Evolutionary conservation across 2,113 vertebrate species (phyloP), one percentile per base, ranked within the genome.

Genomic region (Coptodon bakossiorum): DNA sequence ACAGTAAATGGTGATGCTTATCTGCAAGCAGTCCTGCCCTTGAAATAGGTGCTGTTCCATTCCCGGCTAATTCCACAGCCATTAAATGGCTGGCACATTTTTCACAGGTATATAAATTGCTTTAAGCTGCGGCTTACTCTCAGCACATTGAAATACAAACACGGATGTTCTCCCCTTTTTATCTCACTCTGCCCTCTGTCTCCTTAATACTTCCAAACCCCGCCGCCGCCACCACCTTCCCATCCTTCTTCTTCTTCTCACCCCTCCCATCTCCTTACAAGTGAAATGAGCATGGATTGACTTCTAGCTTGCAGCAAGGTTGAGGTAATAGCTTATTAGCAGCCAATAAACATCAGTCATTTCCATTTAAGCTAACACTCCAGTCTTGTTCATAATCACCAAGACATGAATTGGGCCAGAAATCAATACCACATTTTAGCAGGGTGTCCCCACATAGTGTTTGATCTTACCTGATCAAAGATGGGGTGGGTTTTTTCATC

Each of bases 1-100:
- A 95, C 95, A 95, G 95, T 95, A 95, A 96, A 95, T 94, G 91
- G 89, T 88, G 95, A 96, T 96, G 91, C 89, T 94, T 95, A 96
- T 95, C 95, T 93, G 91, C 68, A 93, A 93, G 94, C 93, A 91
- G 90, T 27, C 61, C 94, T 96, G 95, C 94, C 95, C 95, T 96
- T 95, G 94, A 95, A 96, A 95, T 92, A 91, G 95, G 91, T 95
- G 92, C 91, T 76, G 85, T 93, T 95, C 93, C 90, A 92, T 95
- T 92, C 87, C 93, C 81, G 14, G 93, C 91, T 95, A 95, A 95
- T 96, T 95, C 95, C 90, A 92, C 92, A 92, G 86, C 93, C 95
- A 94, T 95, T 95, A 93, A 95, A 92, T 92, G 91, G 88, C 43
- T 86, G 89, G 86, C 90, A 89, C 92, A 94, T 95, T 94, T 93